Evolutionary conservation across 2,797 vertebrate genomes (phyloP).

Genomic region (Miopithecus talapoin): DNA sequence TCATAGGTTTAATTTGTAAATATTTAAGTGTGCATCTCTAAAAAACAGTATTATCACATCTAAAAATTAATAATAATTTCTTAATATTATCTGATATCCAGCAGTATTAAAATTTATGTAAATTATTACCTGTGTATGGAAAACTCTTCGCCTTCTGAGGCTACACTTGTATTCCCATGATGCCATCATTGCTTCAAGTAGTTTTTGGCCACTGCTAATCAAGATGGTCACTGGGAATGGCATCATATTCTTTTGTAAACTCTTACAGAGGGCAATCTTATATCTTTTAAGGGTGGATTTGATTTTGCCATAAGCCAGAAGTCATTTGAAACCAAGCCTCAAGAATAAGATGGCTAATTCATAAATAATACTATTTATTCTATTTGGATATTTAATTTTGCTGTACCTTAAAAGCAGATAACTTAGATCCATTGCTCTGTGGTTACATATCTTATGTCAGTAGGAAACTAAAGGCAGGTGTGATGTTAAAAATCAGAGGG

Average conservation of each 20-base stretch:
- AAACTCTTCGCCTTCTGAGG: neutral
- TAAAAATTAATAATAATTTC: neutral
- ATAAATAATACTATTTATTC: neutral
- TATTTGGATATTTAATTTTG: neutral
- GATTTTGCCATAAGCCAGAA: neutral
- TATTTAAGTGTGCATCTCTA: neutral
- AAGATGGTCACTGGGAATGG: neutral
- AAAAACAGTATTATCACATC: neutral
- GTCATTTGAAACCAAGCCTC: neutral
- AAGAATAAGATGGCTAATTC: neutral
- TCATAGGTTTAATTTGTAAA: neutral
- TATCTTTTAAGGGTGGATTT: conserved; percentile 11
- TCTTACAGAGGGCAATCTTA: neutral
- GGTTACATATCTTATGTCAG: neutral
- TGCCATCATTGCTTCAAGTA: neutral
- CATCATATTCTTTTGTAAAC: neutral
- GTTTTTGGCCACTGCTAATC: neutral
- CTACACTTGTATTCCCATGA: neutral
- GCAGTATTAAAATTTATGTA: neutral
- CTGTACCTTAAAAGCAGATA: neutral
- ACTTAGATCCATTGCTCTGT: neutral
- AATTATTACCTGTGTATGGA: neutral
- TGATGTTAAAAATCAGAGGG: neutral
- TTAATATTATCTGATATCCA: neutral
- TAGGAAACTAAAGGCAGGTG: neutral